phyloP scores from a whole-genome alignment of 2,888 invertebrate genomes.

The Alcis repandata region DNA sequence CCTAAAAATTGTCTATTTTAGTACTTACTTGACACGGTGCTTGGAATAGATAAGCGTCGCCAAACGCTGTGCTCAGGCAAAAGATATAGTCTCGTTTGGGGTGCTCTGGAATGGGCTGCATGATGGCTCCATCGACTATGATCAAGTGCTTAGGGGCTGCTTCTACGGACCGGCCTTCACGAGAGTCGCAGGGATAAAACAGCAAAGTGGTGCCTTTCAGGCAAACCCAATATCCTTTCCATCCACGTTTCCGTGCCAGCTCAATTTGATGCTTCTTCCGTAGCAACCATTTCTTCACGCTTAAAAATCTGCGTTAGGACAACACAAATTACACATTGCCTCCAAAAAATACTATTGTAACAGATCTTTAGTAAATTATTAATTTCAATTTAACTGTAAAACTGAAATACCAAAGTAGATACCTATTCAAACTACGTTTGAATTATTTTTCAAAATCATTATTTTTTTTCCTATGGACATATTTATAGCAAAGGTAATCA shows the following conservation, averaged over 20 bases:
- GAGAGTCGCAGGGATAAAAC: constrained; percentile 98
- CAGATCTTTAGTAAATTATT: neutral
- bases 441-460: too few species aligned
- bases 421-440: neutral
- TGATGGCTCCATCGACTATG: constrained; percentile 98
- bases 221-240: constrained; percentile 99
- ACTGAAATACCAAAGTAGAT: too few species aligned
- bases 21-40: constrained; percentile 92
- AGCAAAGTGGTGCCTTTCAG: constrained; percentile 98
- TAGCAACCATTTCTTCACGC: constrained; percentile 99
- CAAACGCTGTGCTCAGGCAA: constrained; percentile 98
- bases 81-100: constrained; percentile 99
- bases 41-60: constrained; percentile 99
- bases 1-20: neutral
- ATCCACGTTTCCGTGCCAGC: constrained; percentile 97
- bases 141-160: constrained; percentile 98
- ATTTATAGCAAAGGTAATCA: too few species aligned
- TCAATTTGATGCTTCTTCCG: constrained; percentile 99
- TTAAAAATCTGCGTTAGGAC: constrained; percentile 92
- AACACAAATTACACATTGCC: constrained; percentile 11
- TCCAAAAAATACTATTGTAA: neutral
- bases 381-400: too few species aligned
- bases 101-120: constrained; percentile 99
- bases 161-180: constrained; percentile 95
- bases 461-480: too few species aligned